These are phyloP conservation scores for Phrynocephalus versicolor DNA, from an alignment of 2,113 vertebrate genomes.

Conservation along the genomic window DNA sequence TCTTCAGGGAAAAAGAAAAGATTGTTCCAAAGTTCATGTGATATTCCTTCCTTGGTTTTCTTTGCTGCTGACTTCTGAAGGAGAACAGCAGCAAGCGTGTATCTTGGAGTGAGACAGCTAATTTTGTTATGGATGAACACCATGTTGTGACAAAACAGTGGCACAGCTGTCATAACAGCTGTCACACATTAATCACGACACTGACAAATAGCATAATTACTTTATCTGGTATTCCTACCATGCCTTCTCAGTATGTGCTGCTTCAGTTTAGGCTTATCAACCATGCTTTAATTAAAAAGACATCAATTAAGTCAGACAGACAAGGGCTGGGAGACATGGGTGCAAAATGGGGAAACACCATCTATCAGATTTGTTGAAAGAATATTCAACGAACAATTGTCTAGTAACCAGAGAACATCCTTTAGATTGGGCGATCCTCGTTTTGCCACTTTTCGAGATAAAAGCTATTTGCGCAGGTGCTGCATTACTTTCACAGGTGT, in stretches of 20 bases:
- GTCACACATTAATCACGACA: slow-evolving; percentile 86
- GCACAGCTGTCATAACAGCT: slow-evolving; percentile 86
- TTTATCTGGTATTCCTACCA: slow-evolving; percentile 80
- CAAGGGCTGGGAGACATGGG: slow-evolving; percentile 73
- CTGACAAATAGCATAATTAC: slow-evolving; percentile 86
- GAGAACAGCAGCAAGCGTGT: slow-evolving; percentile 68
- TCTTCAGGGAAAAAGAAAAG: not conserved
- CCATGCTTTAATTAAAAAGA: slow-evolving; percentile 79
- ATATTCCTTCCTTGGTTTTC: slow-evolving; percentile 72
- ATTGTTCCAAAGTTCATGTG: slow-evolving; percentile 74
- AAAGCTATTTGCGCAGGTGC: slow-evolving; percentile 11
- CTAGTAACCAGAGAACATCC: slow-evolving; percentile 45
- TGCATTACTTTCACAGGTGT: not conserved
- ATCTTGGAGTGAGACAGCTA: slow-evolving; percentile 72
- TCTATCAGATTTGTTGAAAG: slow-evolving; percentile 63
- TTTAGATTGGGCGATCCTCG: slow-evolving; percentile 59
- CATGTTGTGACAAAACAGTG: slow-evolving; percentile 83
- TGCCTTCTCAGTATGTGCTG: slow-evolving; percentile 72
- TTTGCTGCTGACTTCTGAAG: slow-evolving; percentile 75
- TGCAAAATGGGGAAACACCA: slow-evolving; percentile 77
- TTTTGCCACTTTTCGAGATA: slow-evolving; percentile 49
- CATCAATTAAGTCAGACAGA: slow-evolving; percentile 79
- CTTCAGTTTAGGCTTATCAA: slow-evolving; percentile 69
- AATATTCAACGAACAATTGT: slow-evolving; percentile 64
- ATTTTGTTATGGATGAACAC: slow-evolving; percentile 83